Conservation (phyloP, 2,797 vertebrate genomes). For the Falco peregrinus region DNA sequence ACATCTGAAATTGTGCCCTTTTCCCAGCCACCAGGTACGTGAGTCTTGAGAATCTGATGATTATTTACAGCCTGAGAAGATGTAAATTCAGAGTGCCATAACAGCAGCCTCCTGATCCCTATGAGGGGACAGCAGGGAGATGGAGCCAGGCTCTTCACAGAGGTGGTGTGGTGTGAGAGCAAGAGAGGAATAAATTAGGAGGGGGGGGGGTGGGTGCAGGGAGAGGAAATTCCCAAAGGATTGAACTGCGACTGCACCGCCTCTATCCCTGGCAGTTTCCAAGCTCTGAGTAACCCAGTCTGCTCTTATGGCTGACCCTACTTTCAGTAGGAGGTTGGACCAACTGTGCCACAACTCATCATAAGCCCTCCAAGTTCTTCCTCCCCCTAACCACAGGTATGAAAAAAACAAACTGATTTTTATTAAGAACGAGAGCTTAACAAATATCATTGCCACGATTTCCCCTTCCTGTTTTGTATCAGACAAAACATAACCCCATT, state of each 20-base stretch:
- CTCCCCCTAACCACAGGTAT: neutral
- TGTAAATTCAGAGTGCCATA: accelerated
- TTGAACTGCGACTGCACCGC: neutral
- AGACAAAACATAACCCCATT: neutral
- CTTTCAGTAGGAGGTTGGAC: neutral
- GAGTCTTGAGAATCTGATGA: neutral
- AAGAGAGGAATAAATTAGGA: neutral
- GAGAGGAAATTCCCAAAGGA: neutral
- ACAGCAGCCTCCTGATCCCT: neutral
- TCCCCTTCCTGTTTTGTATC: neutral
- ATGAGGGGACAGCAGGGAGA: neutral
- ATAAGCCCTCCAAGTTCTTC: neutral
- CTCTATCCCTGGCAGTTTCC: neutral
- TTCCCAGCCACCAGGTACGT: neutral
- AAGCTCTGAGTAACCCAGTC: neutral
- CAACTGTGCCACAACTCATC: neutral
- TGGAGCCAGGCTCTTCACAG: neutral
- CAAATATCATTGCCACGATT: neutral
- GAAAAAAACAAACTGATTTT: neutral
- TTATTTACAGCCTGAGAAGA: neutral
- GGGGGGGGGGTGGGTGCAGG: accelerated
- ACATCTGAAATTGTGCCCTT: neutral
- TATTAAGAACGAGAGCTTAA: neutral
- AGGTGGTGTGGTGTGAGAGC: neutral
- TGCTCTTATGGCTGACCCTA: neutral